These are phyloP conservation scores for Physella acuta DNA, from an alignment of 1,140 invertebrate species.

Conservation along the genomic window DNA sequence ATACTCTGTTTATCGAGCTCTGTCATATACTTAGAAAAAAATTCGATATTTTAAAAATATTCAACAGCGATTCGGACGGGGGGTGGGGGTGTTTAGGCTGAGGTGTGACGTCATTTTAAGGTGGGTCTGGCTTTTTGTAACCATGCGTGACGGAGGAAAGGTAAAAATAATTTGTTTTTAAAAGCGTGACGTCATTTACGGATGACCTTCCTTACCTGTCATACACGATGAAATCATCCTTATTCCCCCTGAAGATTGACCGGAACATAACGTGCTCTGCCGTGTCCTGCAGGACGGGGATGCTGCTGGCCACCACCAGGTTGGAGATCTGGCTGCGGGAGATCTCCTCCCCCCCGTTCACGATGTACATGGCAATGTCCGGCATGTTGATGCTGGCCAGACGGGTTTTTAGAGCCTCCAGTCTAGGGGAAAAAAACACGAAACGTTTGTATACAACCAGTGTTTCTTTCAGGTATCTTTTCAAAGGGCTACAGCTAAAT, in stretches of 20 bases:
- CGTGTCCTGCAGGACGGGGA: conserved; percentile 6
- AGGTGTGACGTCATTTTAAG: too few relatives aligned
- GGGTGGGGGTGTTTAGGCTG: too few relatives aligned
- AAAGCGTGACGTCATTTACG: too few relatives aligned
- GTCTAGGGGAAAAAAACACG: not conserved
- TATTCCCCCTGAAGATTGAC: conserved; percentile 1
- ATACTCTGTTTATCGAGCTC: too few relatives aligned
- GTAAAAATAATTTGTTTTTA: too few relatives aligned
- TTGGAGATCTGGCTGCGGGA: not conserved
- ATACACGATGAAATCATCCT: conserved; percentile 18
- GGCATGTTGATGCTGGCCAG: not conserved
- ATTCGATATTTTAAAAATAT: too few relatives aligned
- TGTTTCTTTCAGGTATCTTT: too few relatives aligned
- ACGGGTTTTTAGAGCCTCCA: conserved; percentile 2
- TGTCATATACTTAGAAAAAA: too few relatives aligned
- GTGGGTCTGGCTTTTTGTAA: too few relatives aligned
- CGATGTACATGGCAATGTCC: conserved; percentile 13
- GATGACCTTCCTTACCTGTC: conserved; percentile 11
- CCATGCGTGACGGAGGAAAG: too few relatives aligned
- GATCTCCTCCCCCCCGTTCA: not conserved
- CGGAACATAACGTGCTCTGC: not conserved
- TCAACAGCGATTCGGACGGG: too few relatives aligned
- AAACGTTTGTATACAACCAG: not conserved
- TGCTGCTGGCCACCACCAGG: not conserved
- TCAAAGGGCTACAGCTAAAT: too few relatives aligned